Conservation (phyloP, 1,140 invertebrate species). For the Bombus affinis region DNA sequence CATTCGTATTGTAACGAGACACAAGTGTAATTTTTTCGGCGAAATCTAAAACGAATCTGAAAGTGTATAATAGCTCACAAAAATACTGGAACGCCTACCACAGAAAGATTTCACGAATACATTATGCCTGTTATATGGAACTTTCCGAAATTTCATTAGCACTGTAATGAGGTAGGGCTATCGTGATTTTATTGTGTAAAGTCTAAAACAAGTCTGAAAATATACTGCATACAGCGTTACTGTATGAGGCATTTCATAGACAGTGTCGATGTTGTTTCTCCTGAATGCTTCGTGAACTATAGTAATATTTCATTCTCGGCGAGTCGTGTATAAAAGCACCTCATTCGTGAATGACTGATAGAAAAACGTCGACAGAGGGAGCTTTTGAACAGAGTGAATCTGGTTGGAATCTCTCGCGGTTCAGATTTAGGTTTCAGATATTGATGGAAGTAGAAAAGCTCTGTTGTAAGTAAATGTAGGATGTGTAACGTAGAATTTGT, state of each 20-base stretch:
- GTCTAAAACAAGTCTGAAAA: background rate
- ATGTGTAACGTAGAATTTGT: background rate
- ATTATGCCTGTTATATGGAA: background rate
- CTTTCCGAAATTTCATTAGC: background rate
- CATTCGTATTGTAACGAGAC: too few species aligned
- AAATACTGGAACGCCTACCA: too few species aligned
- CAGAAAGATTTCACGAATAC: too few species aligned
- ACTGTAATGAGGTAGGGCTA: background rate
- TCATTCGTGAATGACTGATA: background rate
- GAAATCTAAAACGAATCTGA: too few species aligned
- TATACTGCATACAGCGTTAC: background rate
- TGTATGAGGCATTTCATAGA: background rate
- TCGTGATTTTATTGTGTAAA: background rate
- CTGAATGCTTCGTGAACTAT: background rate
- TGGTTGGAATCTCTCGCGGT: background rate
- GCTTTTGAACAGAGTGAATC: background rate
- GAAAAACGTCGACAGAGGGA: background rate
- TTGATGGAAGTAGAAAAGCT: background rate
- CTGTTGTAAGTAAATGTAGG: background rate
- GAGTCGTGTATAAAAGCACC: background rate
- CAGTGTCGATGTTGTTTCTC: background rate
- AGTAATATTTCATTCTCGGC: background rate
- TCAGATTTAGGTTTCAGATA: constrained; percentile 2
- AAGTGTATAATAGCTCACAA: too few species aligned
- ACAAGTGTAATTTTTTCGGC: too few species aligned